Base-by-base conservation (phyloP, 1,140 invertebrate species). In the Anastrepha ludens region DNA sequence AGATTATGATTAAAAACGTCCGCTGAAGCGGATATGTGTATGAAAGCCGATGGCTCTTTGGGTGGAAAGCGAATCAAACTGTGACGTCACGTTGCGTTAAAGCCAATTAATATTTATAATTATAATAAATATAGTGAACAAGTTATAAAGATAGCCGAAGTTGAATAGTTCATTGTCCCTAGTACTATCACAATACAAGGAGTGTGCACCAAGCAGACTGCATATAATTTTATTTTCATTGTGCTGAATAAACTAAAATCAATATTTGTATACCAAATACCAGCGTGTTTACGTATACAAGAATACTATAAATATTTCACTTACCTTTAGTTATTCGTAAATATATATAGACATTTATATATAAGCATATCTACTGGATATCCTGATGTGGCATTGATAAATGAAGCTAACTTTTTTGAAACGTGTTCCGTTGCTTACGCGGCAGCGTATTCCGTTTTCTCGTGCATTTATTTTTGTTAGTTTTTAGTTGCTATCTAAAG, bases 331-430 rank as follows among this genome's bases (percentile, higher is more conserved):
- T 11, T 17, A 74, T 41, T 74, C 39, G n/a, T 17, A n/a, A 13
- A n/a, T 62, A 62, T 62, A 62, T 17, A 41, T 74, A 47, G 4
- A 55, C 50, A 11, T 8, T 8, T 55, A 55, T 11, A 55, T 55
- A 55, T 2, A 55, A 8, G 6, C 50, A 55, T 55, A 55, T 55
- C 50, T 47, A 44, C 11, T 74, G 67, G 67, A 15, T 47, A n/a
- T 74, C 29, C 39, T 17, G 39, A 47, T 47, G 67, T 74, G 67
- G 67, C 67, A 47, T 47, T 74, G 67, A 74, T 74, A 74, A 74
- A 74, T 74, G 67, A 74, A 74, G 41, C 41, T 1, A 44, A 74
- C 41, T 74, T 13, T 29, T 74, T 74, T 7, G 67, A 74, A 13
- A 74, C 67, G 41, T 74, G 41, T 44, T 44, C 44, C 67, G 67